phyloP scores from a whole-genome alignment of 2,797 vertebrate species.

The Eutrigla gurnardus region DNA sequence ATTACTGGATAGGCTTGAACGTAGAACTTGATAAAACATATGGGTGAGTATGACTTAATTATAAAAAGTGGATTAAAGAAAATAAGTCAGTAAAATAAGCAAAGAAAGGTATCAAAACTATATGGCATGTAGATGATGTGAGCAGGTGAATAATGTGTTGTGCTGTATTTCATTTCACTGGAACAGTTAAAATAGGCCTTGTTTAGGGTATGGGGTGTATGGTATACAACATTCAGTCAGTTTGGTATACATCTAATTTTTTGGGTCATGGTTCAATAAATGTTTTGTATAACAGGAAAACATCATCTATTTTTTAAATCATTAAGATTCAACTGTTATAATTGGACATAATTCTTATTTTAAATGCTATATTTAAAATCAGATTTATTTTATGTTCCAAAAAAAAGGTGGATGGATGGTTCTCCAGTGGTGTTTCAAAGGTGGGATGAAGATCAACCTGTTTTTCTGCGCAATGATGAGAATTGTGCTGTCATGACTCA shows the following conservation, averaged over 20 bases:
- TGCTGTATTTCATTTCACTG: not conserved
- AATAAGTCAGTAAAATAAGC: not conserved
- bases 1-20: constrained; percentile 86
- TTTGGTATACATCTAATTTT: not conserved
- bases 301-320: not conserved
- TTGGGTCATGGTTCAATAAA: not conserved
- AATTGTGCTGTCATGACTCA: constrained; percentile 50
- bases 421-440: constrained; percentile 57
- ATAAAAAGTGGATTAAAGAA: not conserved
- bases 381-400: constrained; percentile 1
- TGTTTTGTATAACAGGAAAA: not conserved
- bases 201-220: not conserved
- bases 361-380: not conserved
- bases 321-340: not conserved
- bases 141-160: not conserved
- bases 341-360: not conserved
- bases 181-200: not conserved
- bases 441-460: constrained; percentile 67
- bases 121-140: not conserved
- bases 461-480: constrained; percentile 57
- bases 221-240: not conserved
- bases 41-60: constrained; percentile 78
- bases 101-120: not conserved
- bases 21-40: constrained; percentile 87
- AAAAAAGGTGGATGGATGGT: constrained; percentile 73